Evolutionary conservation across 2,888 invertebrate species (phyloP), one percentile per base, ranked within the genome.

Genomic region (Drosophila picticornis): DNA sequence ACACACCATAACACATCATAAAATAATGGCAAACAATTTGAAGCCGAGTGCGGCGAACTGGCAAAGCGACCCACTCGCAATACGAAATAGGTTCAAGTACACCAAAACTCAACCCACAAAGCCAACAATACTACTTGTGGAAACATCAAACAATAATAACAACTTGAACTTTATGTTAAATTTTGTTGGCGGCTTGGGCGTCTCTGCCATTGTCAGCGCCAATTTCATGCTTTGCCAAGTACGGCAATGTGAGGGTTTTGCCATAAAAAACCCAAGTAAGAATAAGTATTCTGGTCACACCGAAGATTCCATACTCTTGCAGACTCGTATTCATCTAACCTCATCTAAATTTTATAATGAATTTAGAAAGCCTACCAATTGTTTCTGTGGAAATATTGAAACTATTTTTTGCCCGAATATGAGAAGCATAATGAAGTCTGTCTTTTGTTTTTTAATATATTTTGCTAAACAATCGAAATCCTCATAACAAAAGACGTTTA

Each of bases 71-170:
- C 84, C 81, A 84, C 84, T 84, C 83, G 80, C 74, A 77, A 64
- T 72, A 59, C 65, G 68, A 77, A 84, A 83, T 84, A 83, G 75
- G 87, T 86, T 86, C 83, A 86, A 86, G 87, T 83, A 79, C 84
- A 75, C 51, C 55, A 73, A 72, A 71, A 55, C 60, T 56, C 60
- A 61, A 25, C 59, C 74, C 80, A 80, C 72, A 69, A 71, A 66
- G 68, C 46, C 55, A 67, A 58, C 65, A 74, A 74, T 27, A 60
- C 40, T 25, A 60, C 48, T 60, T 43, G 52, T 57, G 62, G 40
- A 51, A 57, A 73, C 74, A 73, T 58, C 50, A 53, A 53, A 53
- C 62, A 56, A 52, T 61, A 78, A 77, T 53, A 81, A 73, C 73
- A 73, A 73, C 88, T 77, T 79, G 86, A 86, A 79, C 86, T 80